Conservation (phyloP, 1,140 invertebrate genomes). For the Diachasma alloeum region DNA sequence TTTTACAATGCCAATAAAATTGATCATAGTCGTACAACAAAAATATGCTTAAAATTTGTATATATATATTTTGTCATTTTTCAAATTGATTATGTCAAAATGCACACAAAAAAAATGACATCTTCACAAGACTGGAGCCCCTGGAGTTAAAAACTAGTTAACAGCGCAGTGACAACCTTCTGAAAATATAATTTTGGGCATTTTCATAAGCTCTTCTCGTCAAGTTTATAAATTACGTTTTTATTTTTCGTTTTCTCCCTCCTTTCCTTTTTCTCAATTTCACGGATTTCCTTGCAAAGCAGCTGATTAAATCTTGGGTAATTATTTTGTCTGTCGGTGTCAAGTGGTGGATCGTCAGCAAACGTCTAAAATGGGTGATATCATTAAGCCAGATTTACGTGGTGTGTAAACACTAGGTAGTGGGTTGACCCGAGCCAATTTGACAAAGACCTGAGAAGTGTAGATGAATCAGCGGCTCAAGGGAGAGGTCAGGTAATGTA, state of each 20-base stretch:
- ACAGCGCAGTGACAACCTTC: too few species aligned
- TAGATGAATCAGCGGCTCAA: not conserved
- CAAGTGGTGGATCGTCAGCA: slow-evolving; percentile 38
- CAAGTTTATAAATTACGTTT: not conserved
- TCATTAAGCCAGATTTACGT: slow-evolving; percentile 60
- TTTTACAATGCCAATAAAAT: not conserved
- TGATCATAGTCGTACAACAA: not conserved
- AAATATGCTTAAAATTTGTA: too few species aligned
- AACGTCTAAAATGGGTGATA: slow-evolving; percentile 41
- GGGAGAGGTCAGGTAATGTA: not conserved
- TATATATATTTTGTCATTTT: too few species aligned
- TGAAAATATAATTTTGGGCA: too few species aligned
- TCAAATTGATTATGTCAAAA: too few species aligned
- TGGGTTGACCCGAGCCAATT: slow-evolving; percentile 30
- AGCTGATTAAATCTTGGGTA: not conserved
- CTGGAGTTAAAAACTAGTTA: too few species aligned
- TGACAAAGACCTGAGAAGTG: not conserved
- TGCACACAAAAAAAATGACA: too few species aligned
- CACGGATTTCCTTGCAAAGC: not conserved
- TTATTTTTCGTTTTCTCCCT: not conserved
- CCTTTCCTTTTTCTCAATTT: not conserved
- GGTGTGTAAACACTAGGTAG: slow-evolving; percentile 24
- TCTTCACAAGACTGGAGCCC: too few species aligned
- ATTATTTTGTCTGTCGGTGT: not conserved
- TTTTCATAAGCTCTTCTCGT: not conserved